Evolutionary conservation across 1,140 invertebrate species (phyloP).

Genomic region (Venturia canescens): DNA sequence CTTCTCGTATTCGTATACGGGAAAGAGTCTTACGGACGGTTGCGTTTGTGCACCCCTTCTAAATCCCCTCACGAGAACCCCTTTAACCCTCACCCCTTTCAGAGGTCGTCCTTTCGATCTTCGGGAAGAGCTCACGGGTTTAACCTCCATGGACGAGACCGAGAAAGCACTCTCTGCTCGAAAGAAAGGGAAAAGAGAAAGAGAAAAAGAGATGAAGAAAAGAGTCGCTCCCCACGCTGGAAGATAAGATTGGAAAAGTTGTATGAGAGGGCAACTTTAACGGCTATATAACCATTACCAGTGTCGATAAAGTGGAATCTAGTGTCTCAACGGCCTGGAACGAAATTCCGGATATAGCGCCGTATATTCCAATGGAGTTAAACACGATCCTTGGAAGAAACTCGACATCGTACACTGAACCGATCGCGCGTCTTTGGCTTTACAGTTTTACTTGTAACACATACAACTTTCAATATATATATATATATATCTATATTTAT

Average conservation of each 20-base stretch:
- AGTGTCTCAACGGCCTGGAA: conserved; percentile 74
- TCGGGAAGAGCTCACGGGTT: conserved; percentile 4
- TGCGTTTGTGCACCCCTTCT: conserved; percentile 23
- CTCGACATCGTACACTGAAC: conserved; percentile 39
- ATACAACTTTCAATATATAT: background rate
- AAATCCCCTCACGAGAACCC: background rate
- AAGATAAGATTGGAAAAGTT: conserved; percentile 80
- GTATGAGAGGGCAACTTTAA: conserved; percentile 75
- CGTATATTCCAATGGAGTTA: conserved; percentile 72
- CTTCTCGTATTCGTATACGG: conserved; percentile 62
- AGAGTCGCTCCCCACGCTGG: conserved; percentile 62
- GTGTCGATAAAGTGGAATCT: conserved; percentile 75
- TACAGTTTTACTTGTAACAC: conserved; percentile 5
- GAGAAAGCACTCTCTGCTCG: conserved; percentile 6
- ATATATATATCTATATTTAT: conserved; percentile 13
- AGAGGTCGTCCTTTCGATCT: conserved; percentile 34
- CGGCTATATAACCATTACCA: conserved; percentile 77
- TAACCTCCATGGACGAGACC: conserved; percentile 10
- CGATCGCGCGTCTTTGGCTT: conserved; percentile 9
- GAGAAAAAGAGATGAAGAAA: background rate
- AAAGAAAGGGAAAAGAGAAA: background rate
- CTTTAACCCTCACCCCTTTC: conserved; percentile 41
- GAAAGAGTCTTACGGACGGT: background rate
- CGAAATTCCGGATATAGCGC: conserved; percentile 73
- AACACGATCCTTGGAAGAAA: conserved; percentile 61